phyloP scores from a whole-genome alignment of 2,888 invertebrate genomes.

The Caenorhabditis wallacei region DNA sequence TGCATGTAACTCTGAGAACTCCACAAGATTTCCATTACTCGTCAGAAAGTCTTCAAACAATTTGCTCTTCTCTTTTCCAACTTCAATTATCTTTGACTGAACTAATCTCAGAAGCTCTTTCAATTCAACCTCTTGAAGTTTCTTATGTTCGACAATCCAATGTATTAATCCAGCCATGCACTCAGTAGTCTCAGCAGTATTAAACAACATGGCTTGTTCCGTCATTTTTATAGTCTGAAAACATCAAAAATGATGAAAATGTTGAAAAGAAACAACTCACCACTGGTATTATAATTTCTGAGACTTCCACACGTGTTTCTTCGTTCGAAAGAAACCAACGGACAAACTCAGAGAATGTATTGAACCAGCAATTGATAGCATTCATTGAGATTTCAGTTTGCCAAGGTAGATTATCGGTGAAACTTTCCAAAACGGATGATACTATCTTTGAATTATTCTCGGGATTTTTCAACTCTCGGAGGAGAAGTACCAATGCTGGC shows the following conservation, averaged over 20 bases:
- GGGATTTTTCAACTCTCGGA: slow-evolving; percentile 23
- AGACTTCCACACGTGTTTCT: not conserved
- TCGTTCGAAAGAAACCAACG: slow-evolving; percentile 37
- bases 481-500: slow-evolving; percentile 47
- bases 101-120: not conserved
- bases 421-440: slow-evolving; percentile 52
- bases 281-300: slow-evolving; percentile 6
- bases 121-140: not conserved
- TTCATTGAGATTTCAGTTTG: not conserved
- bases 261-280: slow-evolving; percentile 1
- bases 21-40: slow-evolving; percentile 16
- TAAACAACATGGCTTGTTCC: slow-evolving; percentile 28
- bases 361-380: slow-evolving; percentile 40
- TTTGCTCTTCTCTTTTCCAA: slow-evolving; percentile 1
- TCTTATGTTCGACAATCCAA: slow-evolving; percentile 56
- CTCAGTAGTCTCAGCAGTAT: slow-evolving; percentile 12
- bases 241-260: not conserved
- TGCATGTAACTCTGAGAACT: slow-evolving; percentile 21
- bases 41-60: slow-evolving; percentile 15
- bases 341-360: slow-evolving; percentile 40
- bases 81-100: slow-evolving; percentile 9
- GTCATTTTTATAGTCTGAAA: slow-evolving; percentile 33
- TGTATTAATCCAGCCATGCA: slow-evolving; percentile 31
- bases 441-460: slow-evolving; percentile 31
- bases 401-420: slow-evolving; percentile 68